Conservation (phyloP, 2,888 invertebrate species). For the Danaus chrysippus region DNA sequence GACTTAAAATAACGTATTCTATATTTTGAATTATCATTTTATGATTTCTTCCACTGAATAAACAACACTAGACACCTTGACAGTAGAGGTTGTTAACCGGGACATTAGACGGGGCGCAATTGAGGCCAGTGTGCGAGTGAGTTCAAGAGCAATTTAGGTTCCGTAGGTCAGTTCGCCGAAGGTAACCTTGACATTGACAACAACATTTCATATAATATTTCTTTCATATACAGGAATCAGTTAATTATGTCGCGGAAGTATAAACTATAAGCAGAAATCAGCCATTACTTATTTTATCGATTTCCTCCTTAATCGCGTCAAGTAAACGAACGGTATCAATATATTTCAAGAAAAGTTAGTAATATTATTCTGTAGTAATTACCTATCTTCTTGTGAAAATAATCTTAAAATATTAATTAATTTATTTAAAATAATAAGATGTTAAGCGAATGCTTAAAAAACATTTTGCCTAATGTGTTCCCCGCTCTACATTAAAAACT, state of each 20-base stretch:
- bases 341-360: too few relatives aligned
- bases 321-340: too few relatives aligned
- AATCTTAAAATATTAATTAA: too few relatives aligned
- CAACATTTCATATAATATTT: conserved; percentile 45
- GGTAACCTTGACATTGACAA: conserved; percentile 77
- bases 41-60: conserved; percentile 25
- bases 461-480: too few relatives aligned
- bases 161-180: conserved; percentile 79
- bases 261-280: neutral
- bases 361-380: too few relatives aligned
- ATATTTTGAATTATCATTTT: conserved; percentile 35
- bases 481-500: too few relatives aligned
- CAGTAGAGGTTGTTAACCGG: conserved; percentile 78
- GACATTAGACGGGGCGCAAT: conserved; percentile 76
- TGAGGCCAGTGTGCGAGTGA: conserved; percentile 78
- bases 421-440: too few relatives aligned
- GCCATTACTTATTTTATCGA: neutral
- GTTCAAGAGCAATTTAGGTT: conserved; percentile 79
- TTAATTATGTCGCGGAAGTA: neutral
- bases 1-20: neutral
- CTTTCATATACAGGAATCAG: neutral
- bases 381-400: too few relatives aligned
- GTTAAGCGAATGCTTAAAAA: too few relatives aligned
- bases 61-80: conserved; percentile 73
- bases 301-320: too few relatives aligned